Percentiles rank a stretch among this genome's conserved stretches.
These are phyloP conservation scores for Thalassaphorura encarpata DNA, from an alignment of 1,140 invertebrate species.

Conservation along the genomic window DNA sequence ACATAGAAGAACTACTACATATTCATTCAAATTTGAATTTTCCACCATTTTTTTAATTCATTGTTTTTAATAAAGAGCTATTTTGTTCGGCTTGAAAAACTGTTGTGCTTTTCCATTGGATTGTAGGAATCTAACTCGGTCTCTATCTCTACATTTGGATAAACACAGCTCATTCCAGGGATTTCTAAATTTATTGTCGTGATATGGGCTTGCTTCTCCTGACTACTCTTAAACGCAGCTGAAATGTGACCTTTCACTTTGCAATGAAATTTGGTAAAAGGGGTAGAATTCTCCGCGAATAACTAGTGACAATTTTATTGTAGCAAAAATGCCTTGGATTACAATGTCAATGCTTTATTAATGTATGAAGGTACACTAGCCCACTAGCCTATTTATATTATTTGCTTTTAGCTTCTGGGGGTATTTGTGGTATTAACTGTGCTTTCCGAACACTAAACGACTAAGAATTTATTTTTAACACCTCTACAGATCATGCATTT, in stretches of 20 bases:
- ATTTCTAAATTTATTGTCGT: not conserved
- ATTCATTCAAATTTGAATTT: not conserved
- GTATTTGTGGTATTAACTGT: not conserved
- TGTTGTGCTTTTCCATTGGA: too few species aligned
- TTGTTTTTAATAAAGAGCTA: not conserved
- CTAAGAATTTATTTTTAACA: conserved; percentile 3
- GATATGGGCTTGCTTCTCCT: not conserved
- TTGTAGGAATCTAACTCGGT: not conserved
- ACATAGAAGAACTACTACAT: too few species aligned
- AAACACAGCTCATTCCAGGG: not conserved
- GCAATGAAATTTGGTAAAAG: too few species aligned
- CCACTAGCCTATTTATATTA: not conserved
- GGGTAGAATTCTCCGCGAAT: too few species aligned
- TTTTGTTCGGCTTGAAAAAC: too few species aligned
- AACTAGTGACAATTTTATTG: too few species aligned
- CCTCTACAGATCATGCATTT: conserved; percentile 6
- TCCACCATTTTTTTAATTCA: not conserved
- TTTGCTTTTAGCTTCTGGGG: not conserved
- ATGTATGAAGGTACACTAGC: not conserved
- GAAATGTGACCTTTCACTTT: too few species aligned
- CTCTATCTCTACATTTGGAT: not conserved
- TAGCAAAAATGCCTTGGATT: too few species aligned
- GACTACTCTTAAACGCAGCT: not conserved
- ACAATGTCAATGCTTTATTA: too few species aligned
- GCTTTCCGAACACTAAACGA: not conserved